Base-by-base conservation (phyloP, 1,140 invertebrate genomes). In the Pissodes strobi region DNA sequence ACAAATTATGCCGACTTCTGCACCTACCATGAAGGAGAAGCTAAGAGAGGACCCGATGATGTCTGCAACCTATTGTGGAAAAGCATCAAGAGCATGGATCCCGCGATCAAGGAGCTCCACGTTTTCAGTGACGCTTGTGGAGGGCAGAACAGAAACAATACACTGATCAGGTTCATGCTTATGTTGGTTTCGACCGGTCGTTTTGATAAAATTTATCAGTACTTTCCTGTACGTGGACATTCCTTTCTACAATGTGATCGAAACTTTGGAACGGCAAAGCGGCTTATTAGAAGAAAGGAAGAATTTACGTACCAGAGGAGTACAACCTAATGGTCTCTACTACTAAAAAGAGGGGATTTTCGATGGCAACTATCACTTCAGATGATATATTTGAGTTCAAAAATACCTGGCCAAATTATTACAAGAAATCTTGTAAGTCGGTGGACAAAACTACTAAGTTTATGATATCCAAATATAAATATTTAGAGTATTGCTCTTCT, bases 201-300 rank as follows among this genome's bases (percentile, higher is more conserved):
- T 39, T 74, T 74, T 65, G 10, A 13, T 13, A 58, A 58, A 46
- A 46, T 58, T 17, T 22, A 22, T 46, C 2, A 46, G 2, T 58
- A 58, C 56, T 58, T 58, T 46, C 39, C 37, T 15, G 22, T 46
- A 12, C 12, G 19, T 15, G 56, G 39, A 23, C 39, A 58, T 58
- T 58, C 39, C 6, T 58, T 58, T 23, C 34, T 56, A 5, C 2
- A 15, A 12, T 55, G 52, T 45, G 73, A 78, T 45, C 43, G 71
- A 23, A 53, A 73, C 39, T 76, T 78, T 71, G 69, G 67, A 9
- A 51, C 41, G 8, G 64, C 73, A 41, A 73, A 77, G 46, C 65
- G 56, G 51, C n/a, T 58, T 19, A 41, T 68, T 25, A 46, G 62
- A 23, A 62, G 65, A 30, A 25, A 55, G n/a, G 61, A 69, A 18